phyloP scores from a whole-genome alignment of 2,888 invertebrate species.

The Scaptomyza reducta region DNA sequence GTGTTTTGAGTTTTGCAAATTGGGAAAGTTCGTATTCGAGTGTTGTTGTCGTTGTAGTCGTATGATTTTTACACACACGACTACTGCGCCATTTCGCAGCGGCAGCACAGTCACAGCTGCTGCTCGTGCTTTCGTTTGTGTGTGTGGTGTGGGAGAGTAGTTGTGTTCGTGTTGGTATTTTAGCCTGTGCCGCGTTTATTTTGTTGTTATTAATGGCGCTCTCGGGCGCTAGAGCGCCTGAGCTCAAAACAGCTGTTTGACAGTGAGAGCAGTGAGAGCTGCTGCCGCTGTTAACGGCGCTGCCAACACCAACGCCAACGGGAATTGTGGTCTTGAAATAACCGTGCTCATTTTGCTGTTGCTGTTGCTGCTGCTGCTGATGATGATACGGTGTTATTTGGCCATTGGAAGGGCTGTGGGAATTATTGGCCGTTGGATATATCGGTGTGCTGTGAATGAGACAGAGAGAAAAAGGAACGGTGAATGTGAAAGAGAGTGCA shows the following conservation, averaged over 20 bases:
- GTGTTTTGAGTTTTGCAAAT: constrained; percentile 80
- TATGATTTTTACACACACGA: constrained; percentile 81
- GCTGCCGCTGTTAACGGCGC: constrained; percentile 46
- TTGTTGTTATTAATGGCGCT: constrained; percentile 53
- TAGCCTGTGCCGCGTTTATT: constrained; percentile 36
- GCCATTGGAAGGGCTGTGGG: constrained; percentile 78
- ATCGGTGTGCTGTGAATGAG: constrained; percentile 72
- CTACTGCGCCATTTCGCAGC: constrained; percentile 68
- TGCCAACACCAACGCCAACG: constrained; percentile 75
- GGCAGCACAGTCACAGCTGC: constrained; percentile 34
- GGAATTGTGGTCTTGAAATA: constrained; percentile 82
- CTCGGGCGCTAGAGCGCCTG: constrained; percentile 49
- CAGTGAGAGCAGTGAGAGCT: constrained; percentile 51
- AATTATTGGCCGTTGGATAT: constrained; percentile 80
- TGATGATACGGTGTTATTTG: constrained; percentile 77
- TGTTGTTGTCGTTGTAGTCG: constrained; percentile 82
- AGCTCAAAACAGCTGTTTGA: constrained; percentile 72
- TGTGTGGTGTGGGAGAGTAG: constrained; percentile 49
- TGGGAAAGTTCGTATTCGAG: constrained; percentile 83
- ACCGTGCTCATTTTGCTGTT: constrained; percentile 59
- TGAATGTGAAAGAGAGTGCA: constrained; percentile 35
- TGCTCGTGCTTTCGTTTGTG: constrained; percentile 44
- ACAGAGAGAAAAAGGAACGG: constrained; percentile 31
- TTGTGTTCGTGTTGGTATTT: constrained; percentile 22
- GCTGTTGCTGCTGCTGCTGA: constrained; percentile 56